Evolutionary conservation across 2,888 invertebrate genomes (phyloP).

Genomic region (Argynnis bischoffii): DNA sequence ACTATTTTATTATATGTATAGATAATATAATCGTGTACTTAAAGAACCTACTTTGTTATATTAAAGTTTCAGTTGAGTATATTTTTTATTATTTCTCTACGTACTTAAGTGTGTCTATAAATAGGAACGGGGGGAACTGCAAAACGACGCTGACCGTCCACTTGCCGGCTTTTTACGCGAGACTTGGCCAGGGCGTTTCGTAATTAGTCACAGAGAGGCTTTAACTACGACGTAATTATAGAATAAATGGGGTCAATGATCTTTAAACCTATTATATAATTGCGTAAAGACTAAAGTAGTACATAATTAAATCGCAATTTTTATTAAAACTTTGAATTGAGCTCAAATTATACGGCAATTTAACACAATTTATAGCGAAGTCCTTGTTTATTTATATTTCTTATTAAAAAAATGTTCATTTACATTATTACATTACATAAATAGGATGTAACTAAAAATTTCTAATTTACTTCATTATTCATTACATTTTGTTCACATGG

Average conservation of each 20-base stretch:
- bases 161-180: constrained; percentile 26
- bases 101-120: not conserved
- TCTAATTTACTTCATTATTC: too few relatives aligned
- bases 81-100: too few relatives aligned
- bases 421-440: too few relatives aligned
- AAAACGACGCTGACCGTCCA: constrained; percentile 14
- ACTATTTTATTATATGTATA: too few relatives aligned
- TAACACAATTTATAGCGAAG: not conserved
- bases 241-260: constrained; percentile 35
- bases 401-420: too few relatives aligned
- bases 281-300: constrained; percentile 16
- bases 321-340: constrained; percentile 19
- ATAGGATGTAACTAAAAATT: too few relatives aligned
- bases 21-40: too few relatives aligned
- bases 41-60: too few relatives aligned
- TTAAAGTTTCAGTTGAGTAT: not conserved
- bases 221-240: constrained; percentile 34
- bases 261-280: constrained; percentile 28
- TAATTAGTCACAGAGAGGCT: constrained; percentile 35
- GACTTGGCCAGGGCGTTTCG: constrained; percentile 29
- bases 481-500: too few relatives aligned
- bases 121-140: constrained; percentile 10
- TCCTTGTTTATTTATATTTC: too few relatives aligned
- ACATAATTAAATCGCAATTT: constrained; percentile 14
- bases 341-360: constrained; percentile 15